Base-by-base conservation (phyloP, 2,113 vertebrate species). In the Chloropsis hardwickii region DNA sequence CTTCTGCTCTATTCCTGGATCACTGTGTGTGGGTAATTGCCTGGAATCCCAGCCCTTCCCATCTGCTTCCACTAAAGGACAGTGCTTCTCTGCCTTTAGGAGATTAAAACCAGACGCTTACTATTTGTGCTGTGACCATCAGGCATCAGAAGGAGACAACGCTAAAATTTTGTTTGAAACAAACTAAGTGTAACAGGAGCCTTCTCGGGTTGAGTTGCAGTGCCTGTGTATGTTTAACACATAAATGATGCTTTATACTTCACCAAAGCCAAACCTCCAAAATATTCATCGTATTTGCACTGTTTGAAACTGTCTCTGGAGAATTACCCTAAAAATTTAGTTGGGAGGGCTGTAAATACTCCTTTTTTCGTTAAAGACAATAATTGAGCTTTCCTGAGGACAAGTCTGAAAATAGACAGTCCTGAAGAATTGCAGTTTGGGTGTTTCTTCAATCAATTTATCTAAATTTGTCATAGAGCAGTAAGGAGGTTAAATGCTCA, bases 61-160 rank as follows among this genome's bases (percentile, higher is more conserved):
- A 95, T 95, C 88, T 96, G 95, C 73, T 95, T 93, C 89, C 92
- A 81, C 37, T 95, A 61, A 95, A 86, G 50, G 48, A 66, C n/a
- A 71, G 56, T 28, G 13, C 37, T 88, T 86, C 54, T 72, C 77
- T 86, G 86, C 62, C 53, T 69, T 72, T 54, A 31, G 31, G 45
- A 92, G 66, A 95, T 95, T 87, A 54, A 87, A 94, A 92, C 1
- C 94, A 95, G 89, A 48, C 10, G 3, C 53, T 79, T 51, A 18
- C 22, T 53, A 39, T 70, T 48, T 47, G 51, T 44, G 31, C 56
- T 92, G 60, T 91, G 86, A 93, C 29, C 86, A 89, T 74, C 72
- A 86, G 56, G 20, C 60, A 81, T 51, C 56, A 89, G 74, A 85
- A 62, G 33, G 31, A 79, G 69, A 84, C 1, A 12, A 79, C 57